Percentiles rank a stretch among this genome's conserved stretches.
Evolutionary conservation across 2,888 invertebrate species (phyloP).

Genomic region (Embidobia sp.): DNA sequence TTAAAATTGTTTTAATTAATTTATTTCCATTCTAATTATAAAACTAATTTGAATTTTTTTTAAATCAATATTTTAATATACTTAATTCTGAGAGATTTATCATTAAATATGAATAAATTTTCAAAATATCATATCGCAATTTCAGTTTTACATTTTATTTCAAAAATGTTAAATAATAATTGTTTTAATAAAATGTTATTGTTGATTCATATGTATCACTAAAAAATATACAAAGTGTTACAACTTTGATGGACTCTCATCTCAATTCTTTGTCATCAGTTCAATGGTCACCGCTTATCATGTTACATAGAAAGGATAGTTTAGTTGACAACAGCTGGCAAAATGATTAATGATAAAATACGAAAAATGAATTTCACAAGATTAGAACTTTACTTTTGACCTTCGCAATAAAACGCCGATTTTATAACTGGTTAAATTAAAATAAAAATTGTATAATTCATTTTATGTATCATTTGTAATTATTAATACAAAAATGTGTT

Average conservation of each 20-base stretch:
- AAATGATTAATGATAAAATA: slow-evolving; percentile 47
- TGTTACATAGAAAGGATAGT: slow-evolving; percentile 59
- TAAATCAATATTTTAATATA: no score
- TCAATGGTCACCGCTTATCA: slow-evolving; percentile 70
- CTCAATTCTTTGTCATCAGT: slow-evolving; percentile 71
- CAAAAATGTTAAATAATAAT: neutral
- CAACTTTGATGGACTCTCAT: slow-evolving; percentile 66
- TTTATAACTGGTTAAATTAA: neutral
- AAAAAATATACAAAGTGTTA: slow-evolving; percentile 32
- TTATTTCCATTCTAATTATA: no score
- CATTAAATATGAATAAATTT: no score
- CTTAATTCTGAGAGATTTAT: no score
- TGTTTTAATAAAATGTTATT: no score
- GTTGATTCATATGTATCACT: neutral
- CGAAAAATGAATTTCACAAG: slow-evolving; percentile 23
- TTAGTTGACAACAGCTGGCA: slow-evolving; percentile 62
- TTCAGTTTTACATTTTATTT: no score
- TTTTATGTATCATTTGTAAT: no score
- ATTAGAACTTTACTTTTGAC: slow-evolving; percentile 45
- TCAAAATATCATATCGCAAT: no score
- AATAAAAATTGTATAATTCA: no score
- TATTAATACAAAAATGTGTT: no score
- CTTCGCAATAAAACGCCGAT: slow-evolving; percentile 10
- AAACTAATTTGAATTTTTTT: no score
- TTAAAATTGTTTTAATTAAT: no score